phyloP scores from a whole-genome alignment of 2,888 invertebrate species.

The Alloscopus bannaensis region DNA sequence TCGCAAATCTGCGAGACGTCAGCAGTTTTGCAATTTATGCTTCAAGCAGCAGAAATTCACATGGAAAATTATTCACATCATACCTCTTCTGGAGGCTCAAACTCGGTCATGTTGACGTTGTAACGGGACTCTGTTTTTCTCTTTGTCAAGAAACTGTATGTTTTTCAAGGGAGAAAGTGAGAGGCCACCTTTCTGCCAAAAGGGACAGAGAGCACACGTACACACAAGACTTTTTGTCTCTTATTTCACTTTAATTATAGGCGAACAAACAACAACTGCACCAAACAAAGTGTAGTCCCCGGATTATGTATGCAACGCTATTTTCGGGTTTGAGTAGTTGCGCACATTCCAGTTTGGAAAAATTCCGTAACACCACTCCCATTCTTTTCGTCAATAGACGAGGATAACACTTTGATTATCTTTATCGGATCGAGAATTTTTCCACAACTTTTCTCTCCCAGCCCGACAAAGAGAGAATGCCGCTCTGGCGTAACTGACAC shows the following conservation, averaged over 20 bases:
- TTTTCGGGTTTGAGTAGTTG: too few species aligned
- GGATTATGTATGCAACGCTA: too few species aligned
- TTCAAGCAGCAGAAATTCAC: not conserved
- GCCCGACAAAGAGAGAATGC: too few species aligned
- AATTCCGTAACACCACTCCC: too few species aligned
- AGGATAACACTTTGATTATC: too few species aligned
- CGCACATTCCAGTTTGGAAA: too few species aligned
- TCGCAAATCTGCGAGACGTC: too few species aligned
- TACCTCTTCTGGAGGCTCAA: conserved; percentile 56
- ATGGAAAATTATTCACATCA: not conserved
- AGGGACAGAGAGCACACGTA: not conserved
- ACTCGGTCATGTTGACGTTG: conserved; percentile 44
- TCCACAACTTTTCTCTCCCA: too few species aligned
- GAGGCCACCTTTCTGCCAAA: not conserved
- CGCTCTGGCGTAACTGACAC: not conserved
- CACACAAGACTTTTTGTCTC: not conserved
- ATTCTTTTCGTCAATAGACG: too few species aligned
- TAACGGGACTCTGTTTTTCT: not conserved
- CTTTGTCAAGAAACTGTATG: not conserved
- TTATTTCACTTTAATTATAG: conserved; percentile 14
- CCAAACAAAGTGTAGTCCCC: too few species aligned
- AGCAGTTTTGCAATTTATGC: not conserved
- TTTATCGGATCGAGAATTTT: too few species aligned
- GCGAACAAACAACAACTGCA: too few species aligned
- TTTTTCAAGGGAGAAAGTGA: not conserved